Base-by-base conservation (phyloP, 2,888 invertebrate species). In the Ophioninae sp. region DNA sequence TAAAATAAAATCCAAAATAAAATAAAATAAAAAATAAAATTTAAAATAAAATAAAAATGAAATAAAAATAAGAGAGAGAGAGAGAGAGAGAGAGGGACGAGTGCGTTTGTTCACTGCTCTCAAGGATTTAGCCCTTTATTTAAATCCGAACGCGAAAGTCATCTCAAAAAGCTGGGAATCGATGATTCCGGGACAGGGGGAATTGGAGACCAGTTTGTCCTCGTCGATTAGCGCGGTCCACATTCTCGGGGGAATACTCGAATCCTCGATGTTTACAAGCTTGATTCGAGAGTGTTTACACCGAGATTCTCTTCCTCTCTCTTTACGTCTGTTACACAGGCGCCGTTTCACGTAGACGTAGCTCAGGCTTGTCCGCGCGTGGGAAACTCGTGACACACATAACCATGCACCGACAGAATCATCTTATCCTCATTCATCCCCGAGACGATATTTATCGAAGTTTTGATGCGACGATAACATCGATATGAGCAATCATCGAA, bases 321-420 rank as follows among this genome's bases (percentile, higher is more conserved):
- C 51, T 51, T 17, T 51, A 13, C 39, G 39, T 20, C 9, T 65
- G 8, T n/a, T 39, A 65, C 17, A 17, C 39, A 39, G 58, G 41
- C 58, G 61, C 61, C 23, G 63, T 63, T 41, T n/a, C 51, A 74
- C 23, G 44, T 39, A 76, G 64, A 74, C 79, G 72, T 67, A 67
- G 63, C 68, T 77, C 81, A 81, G 73, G 71, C 80, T 84, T 82
- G 74, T 81, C 67, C 78, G 67, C 79, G 85, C 85, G 85, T 85
- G 85, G 85, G 85, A 85, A 85, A 84, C 84, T 72, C 79, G 83
- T 85, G 85, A 81, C 85, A 85, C 84, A 85, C 84, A 85, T 84
- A 76, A 23, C 61, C 51, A 23, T 58, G 22, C 23, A 65, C 20
- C 76, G 58, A 63, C 37, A 44, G 72, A 79, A 84, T 84, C 84